phyloP scores from a whole-genome alignment of 2,113 vertebrate genomes.

The Hyla sarda region DNA sequence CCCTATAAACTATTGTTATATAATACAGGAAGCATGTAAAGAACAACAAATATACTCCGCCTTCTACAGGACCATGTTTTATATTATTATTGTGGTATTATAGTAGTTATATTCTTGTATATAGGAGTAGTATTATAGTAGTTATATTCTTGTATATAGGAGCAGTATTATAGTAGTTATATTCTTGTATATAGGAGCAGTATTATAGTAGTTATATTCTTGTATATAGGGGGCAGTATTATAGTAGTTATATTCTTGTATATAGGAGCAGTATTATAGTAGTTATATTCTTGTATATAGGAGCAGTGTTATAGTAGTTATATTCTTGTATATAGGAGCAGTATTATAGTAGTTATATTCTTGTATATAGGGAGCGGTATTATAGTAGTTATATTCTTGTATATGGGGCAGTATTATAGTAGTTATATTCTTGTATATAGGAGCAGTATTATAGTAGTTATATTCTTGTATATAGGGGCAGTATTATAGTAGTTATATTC shows the following conservation, averaged over 20 bases:
- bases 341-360: slow-evolving; percentile 16
- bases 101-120: slow-evolving; percentile 6
- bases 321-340: neutral
- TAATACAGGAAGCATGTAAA: neutral
- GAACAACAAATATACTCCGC: too few species aligned
- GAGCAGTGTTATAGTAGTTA: slow-evolving; percentile 2
- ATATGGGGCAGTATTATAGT: slow-evolving; percentile 1
- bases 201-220: neutral
- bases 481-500: slow-evolving; percentile 17
- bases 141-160: neutral
- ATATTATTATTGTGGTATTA: neutral
- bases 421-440: slow-evolving; percentile 6
- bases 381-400: slow-evolving; percentile 9
- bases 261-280: slow-evolving; percentile 6
- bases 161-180: neutral
- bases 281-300: slow-evolving; percentile 7
- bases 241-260: neutral
- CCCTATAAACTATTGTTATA: neutral
- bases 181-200: neutral
- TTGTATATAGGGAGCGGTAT: slow-evolving; percentile 1
- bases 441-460: slow-evolving; percentile 9
- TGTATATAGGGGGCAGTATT: neutral
- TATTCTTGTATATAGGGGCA: neutral
- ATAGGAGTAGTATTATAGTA: neutral
- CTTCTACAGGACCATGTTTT: neutral